Percentiles rank a stretch among this genome's conserved stretches.
Evolutionary conservation across 2,888 invertebrate genomes (phyloP).

Genomic region (Tenthredo scrophulariae): DNA sequence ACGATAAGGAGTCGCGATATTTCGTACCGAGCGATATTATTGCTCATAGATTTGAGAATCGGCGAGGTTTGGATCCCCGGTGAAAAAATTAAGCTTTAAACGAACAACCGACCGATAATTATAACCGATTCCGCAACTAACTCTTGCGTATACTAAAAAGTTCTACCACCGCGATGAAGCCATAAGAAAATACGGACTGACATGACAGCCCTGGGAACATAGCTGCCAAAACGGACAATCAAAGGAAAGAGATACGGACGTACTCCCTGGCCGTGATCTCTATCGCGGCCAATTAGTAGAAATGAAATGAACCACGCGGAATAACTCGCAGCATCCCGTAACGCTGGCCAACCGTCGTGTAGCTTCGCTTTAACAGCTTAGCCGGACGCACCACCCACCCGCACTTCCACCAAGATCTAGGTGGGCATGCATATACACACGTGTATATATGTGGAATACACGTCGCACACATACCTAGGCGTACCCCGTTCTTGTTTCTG

Average conservation of each 20-base stretch:
- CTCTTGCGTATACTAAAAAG: neutral
- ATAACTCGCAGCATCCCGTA: conserved; percentile 69
- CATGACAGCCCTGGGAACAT: neutral
- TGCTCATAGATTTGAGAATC: neutral
- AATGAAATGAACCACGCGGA: conserved; percentile 73
- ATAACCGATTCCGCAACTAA: neutral
- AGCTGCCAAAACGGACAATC: conserved; percentile 28
- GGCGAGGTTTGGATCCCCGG: neutral
- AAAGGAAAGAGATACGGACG: conserved; percentile 34
- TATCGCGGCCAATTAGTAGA: conserved; percentile 74
- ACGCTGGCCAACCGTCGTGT: conserved; percentile 18
- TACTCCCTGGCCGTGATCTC: conserved; percentile 56
- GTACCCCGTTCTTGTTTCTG: neutral
- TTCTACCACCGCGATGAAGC: neutral
- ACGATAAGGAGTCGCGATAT: neutral
- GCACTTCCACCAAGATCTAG: neutral
- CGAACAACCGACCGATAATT: neutral
- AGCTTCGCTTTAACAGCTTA: conserved; percentile 47
- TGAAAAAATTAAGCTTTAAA: neutral
- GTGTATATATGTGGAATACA: neutral
- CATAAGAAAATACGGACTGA: neutral
- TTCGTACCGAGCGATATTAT: neutral
- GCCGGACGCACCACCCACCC: conserved; percentile 19
- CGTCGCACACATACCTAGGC: neutral
- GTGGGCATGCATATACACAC: neutral